Evolutionary conservation across 2,113 vertebrate species (phyloP), one percentile per base, ranked within the genome.

Genomic region (Vulpes vulpes): DNA sequence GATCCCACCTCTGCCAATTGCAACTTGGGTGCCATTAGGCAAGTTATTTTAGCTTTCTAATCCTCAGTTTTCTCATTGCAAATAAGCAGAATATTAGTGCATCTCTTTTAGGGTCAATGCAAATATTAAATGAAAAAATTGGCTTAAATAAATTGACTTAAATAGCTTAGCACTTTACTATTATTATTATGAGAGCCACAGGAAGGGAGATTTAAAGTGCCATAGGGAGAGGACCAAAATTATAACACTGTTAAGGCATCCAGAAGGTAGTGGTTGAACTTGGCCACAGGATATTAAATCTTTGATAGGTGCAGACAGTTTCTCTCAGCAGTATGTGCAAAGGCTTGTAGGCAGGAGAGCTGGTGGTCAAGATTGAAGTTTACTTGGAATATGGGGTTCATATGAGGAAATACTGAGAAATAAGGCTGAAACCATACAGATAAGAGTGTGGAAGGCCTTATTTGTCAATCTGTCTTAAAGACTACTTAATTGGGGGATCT

Each of bases 31-130:
- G 6, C 11, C n/a, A 90, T 2, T 69, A 15, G 51, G 17, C 23
- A 92, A 88, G 49, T 92, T 95, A 86, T 60, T 88, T 91, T 51
- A 73, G 8, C 20, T 86, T 85, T 92, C 65, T 76, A 12, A 30
- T 76, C 27, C 32, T 95, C 30, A 55, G 1, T 67, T 81, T 95
- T 80, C 16, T 91, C 11, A n/a, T 30, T 94, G 23, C 38, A 89
- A 91, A 80, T 84, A 84, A 25, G 51, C 16, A 94, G 38, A 82
- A 84, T 55, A 79, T 35, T 51, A 69, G n/a, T 76, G 53, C 2
- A 6, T 80, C 90, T 0, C 27, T 89, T 87, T 59, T 69, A 69
- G 27, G 32, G 30, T 35, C 9, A 51, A 32, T 92, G 11, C 23
- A 84, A 94, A 1, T 53, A 59, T 69, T 80, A 80, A 95, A 76